Conservation (phyloP, 1,140 invertebrate genomes). For the Brachionus rubens region DNA sequence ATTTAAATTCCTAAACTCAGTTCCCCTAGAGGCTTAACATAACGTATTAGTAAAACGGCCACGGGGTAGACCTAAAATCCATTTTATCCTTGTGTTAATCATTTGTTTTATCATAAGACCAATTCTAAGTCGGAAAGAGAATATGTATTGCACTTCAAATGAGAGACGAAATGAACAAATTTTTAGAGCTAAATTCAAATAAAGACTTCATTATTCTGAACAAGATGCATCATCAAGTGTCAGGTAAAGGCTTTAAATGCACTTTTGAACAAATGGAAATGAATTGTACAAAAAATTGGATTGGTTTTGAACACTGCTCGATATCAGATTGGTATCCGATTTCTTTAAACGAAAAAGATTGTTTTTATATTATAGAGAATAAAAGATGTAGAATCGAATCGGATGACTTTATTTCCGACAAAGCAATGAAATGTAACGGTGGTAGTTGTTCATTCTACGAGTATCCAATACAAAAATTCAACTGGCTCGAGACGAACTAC, state of each 20-base stretch:
- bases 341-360: neutral
- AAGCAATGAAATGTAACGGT: slow-evolving; percentile 12
- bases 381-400: neutral
- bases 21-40: too few relatives aligned
- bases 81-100: too few relatives aligned
- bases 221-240: neutral
- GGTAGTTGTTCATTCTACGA: neutral
- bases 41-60: too few relatives aligned
- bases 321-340: neutral
- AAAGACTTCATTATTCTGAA: neutral
- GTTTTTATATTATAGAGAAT: neutral
- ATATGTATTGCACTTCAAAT: too few relatives aligned
- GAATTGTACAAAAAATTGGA: neutral
- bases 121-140: too few relatives aligned
- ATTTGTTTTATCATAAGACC: too few relatives aligned
- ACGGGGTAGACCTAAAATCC: too few relatives aligned
- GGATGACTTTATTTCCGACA: neutral
- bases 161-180: too few relatives aligned
- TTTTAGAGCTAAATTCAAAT: too few relatives aligned
- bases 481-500: neutral
- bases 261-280: neutral
- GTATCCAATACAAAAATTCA: neutral
- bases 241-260: neutral
- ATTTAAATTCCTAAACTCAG: too few relatives aligned
- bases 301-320: neutral